phyloP scores from a whole-genome alignment of 1,140 invertebrate species.

The Pseudomyrmex gracilis region DNA sequence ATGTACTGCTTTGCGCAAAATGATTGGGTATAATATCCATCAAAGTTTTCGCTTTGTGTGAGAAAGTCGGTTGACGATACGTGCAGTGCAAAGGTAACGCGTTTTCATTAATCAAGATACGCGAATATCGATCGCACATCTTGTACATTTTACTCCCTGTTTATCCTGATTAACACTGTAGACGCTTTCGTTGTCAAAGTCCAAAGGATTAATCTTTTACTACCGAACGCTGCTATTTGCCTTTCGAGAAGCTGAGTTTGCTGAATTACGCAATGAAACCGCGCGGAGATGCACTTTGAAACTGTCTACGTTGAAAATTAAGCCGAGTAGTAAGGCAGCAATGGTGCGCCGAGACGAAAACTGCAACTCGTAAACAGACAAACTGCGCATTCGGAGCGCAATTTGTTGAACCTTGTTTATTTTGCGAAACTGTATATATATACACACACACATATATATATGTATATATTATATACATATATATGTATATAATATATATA shows the following conservation, averaged over 20 bases:
- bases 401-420: slow-evolving; percentile 5
- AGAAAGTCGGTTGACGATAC: not conserved
- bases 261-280: slow-evolving; percentile 62
- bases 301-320: slow-evolving; percentile 61
- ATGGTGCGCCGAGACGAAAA: slow-evolving; percentile 40
- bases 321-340: slow-evolving; percentile 29
- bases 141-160: not conserved
- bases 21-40: not conserved
- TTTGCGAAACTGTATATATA: slow-evolving; percentile 3
- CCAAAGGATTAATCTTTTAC: slow-evolving; percentile 70
- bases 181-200: slow-evolving; percentile 46
- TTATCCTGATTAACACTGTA: slow-evolving; percentile 42
- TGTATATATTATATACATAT: no score
- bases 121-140: not conserved
- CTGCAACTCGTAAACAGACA: slow-evolving; percentile 45
- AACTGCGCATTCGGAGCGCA: slow-evolving; percentile 37
- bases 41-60: not conserved
- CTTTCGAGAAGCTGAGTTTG: slow-evolving; percentile 63
- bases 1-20: no score
- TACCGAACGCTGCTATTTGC: slow-evolving; percentile 62
- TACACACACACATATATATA: no score
- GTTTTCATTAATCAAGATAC: slow-evolving; percentile 13
- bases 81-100: not conserved
- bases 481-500: no score
- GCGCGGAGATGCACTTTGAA: slow-evolving; percentile 52